These are phyloP conservation scores for Embiotoca jacksoni DNA, from an alignment of 2,113 vertebrate species.

Conservation along the genomic window DNA sequence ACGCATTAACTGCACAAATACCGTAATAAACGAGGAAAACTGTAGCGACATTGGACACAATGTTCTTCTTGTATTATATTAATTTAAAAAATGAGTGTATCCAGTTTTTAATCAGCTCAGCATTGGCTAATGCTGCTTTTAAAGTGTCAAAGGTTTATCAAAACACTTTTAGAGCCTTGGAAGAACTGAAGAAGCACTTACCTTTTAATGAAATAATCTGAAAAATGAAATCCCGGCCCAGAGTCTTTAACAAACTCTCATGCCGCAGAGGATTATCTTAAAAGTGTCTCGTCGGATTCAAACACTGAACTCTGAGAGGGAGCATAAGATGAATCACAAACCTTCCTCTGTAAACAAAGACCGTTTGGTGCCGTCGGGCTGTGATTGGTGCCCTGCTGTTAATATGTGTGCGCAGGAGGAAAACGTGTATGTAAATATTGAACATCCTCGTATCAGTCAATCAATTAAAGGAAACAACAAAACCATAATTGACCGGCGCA, in stretches of 20 bases:
- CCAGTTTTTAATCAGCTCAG: too few species aligned
- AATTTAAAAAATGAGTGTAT: background rate
- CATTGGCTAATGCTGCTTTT: background rate
- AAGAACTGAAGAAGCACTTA: constrained; percentile 15
- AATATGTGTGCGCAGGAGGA: constrained; percentile 10
- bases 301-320: background rate
- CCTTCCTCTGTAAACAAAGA: constrained; percentile 13
- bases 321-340: constrained; percentile 6
- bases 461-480: constrained; percentile 2
- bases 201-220: constrained; percentile 31
- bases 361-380: background rate
- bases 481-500: background rate
- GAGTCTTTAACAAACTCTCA: background rate
- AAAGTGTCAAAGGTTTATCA: background rate
- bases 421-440: background rate
- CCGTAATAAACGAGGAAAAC: too few species aligned
- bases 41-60: too few species aligned
- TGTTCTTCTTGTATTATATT: background rate
- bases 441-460: constrained; percentile 1
- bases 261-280: background rate
- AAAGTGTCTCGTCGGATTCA: background rate
- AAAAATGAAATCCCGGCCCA: background rate
- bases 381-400: constrained; percentile 35
- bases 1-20: too few species aligned
- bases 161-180: too few species aligned